A percentile compares a stretch with the other conserved stretches of the same genome.
phyloP scores from a whole-genome alignment of 2,797 vertebrate species.

The Chiroxiphia lanceolata region DNA sequence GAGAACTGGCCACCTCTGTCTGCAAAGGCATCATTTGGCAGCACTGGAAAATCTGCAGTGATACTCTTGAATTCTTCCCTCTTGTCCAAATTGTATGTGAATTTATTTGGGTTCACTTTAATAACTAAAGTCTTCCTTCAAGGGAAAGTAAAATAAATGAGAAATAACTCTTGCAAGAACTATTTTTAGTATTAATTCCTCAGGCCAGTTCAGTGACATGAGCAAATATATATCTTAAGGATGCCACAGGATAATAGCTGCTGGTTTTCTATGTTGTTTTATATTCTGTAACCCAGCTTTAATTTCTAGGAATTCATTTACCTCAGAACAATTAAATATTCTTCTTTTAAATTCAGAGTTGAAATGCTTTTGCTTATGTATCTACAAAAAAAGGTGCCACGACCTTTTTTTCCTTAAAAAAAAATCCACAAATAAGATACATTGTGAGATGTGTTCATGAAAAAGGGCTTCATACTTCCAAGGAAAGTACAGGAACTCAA shows the following conservation, averaged over 20 bases:
- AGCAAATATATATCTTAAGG: background rate
- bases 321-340: background rate
- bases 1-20: background rate
- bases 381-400: fast-evolving
- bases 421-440: background rate
- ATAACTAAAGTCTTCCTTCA: background rate
- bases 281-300: background rate
- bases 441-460: background rate
- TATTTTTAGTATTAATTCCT: background rate
- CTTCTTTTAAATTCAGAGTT: background rate
- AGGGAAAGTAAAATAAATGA: background rate
- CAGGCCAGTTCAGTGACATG: background rate
- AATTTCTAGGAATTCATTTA: background rate
- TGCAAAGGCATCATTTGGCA: background rate
- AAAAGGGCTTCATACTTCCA: background rate
- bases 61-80: background rate
- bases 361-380: background rate
- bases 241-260: background rate
- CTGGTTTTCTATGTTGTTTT: background rate
- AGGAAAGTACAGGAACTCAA: background rate
- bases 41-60: background rate
- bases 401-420: fast-evolving
- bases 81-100: background rate
- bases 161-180: background rate
- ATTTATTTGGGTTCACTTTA: background rate